Evolutionary conservation across 2,888 invertebrate species (phyloP), one percentile per base, ranked within the genome.

Genomic region (Neoaliturus tenellus): DNA sequence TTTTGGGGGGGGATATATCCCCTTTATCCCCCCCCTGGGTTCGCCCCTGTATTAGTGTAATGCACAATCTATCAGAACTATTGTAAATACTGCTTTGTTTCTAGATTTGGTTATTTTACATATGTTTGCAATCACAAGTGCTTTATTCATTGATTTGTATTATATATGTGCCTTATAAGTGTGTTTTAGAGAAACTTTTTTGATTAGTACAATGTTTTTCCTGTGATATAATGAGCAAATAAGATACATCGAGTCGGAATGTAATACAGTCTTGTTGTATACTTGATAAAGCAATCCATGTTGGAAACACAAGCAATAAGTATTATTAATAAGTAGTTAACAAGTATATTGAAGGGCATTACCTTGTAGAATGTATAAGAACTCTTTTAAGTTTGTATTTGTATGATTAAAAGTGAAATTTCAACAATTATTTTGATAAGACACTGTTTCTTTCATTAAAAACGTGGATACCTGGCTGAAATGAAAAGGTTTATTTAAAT

Each of bases 211-310:
- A 69, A 69, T 17, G n/a, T 44, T 44, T 39, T 41, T 75, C 73
- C 73, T 75, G 73, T 75, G 73, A 75, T 75, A 75, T 75, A 25
- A 71, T 41, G 39, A 71, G 71, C 71, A 71, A 71, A 71, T 71
- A 71, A 71, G 35, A 23, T 20, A 69, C 20, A 69, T 69, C 2
- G 17, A 28, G 6, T 67, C n/a, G 17, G 23, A 67, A 28, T 31
- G 31, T 69, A 4, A 14, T 67, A n/a, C 31, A 23, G 33, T 35
- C 39, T 69, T 35, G n/a, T 1, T 69, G 39, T 69, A n/a, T 8
- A 31, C n/a, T n/a, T 5, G 33, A 67, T 35, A 35, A 39, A 69
- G 69, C 69, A 69, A 69, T 28, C 67, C 1, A 33, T 69, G 69
- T 69, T 12, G 69, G 23, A 69, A 69, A 69, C 23, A 23, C 69